A percentile compares a stretch with the other conserved stretches of the same genome.
These are phyloP conservation scores for Meandrusa payeni DNA, from an alignment of 2,888 invertebrate genomes.

Conservation along the genomic window DNA sequence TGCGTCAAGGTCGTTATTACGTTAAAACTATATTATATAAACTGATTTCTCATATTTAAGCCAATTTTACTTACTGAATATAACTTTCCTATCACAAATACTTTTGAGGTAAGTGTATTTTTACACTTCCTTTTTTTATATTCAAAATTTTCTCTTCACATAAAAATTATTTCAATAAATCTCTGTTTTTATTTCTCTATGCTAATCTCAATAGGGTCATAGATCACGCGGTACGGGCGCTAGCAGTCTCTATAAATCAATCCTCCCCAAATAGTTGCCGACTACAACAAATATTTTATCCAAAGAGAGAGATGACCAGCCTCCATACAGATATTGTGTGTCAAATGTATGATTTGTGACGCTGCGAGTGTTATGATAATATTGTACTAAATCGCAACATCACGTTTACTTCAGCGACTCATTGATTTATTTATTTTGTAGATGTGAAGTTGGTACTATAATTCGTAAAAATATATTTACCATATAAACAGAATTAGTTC, in stretches of 20 bases:
- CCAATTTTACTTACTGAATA: not conserved
- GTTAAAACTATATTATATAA: too few relatives aligned
- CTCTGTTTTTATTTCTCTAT: constrained; percentile 42
- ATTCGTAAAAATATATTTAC: too few relatives aligned
- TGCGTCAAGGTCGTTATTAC: too few relatives aligned
- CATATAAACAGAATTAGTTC: too few relatives aligned
- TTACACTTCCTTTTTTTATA: too few relatives aligned
- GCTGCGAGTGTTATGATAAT: constrained; percentile 21
- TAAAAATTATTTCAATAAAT: too few relatives aligned
- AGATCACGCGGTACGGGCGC: constrained; percentile 51
- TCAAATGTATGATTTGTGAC: constrained; percentile 26
- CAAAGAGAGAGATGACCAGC: constrained; percentile 51
- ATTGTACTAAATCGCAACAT: constrained; percentile 5
- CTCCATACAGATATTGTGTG: constrained; percentile 34
- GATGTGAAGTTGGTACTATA: too few relatives aligned
- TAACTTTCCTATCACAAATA: not conserved
- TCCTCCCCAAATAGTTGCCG: constrained; percentile 55
- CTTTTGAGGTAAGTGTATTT: too few relatives aligned
- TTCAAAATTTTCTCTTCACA: too few relatives aligned
- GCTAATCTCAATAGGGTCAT: constrained; percentile 64
- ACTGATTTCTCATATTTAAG: too few relatives aligned
- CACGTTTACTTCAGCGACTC: too few relatives aligned
- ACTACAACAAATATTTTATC: constrained; percentile 62
- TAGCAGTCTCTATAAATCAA: constrained; percentile 65
- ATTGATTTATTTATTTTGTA: too few relatives aligned